Percentiles rank a stretch among this genome's conserved stretches.
These are phyloP conservation scores for Ceyx cyanopectus DNA, from an alignment of 2,113 vertebrate genomes.

Conservation along the genomic window DNA sequence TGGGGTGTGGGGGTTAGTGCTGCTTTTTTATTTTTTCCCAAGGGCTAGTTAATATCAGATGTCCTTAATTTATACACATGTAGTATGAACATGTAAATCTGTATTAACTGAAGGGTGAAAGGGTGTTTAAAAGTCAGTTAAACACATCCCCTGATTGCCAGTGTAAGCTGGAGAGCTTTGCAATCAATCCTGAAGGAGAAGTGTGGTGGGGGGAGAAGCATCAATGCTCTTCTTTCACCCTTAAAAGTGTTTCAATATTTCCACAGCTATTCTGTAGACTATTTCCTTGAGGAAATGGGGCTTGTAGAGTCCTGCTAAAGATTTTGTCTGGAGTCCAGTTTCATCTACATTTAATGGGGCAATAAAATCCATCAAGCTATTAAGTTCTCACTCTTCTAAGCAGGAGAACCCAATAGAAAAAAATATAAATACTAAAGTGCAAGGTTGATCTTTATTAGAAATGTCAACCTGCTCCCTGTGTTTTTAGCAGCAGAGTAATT, in stretches of 20 bases:
- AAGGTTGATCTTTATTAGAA: background rate
- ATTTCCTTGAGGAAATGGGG: background rate
- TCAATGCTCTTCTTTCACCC: background rate
- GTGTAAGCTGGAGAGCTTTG: background rate
- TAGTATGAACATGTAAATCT: background rate
- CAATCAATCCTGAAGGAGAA: background rate
- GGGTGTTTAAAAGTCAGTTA: background rate
- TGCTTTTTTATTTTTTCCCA: background rate
- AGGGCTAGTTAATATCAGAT: background rate
- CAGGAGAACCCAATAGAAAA: background rate
- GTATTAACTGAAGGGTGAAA: background rate
- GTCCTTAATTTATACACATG: background rate
- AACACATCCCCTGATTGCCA: background rate
- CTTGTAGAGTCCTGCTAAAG: background rate
- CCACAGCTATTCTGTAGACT: background rate
- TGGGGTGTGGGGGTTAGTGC: background rate
- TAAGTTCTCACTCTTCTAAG: background rate
- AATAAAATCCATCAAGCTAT: background rate
- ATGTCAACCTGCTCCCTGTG: background rate
- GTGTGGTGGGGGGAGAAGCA: background rate
- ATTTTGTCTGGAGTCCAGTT: slow-evolving; percentile 13
- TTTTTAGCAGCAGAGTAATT: background rate
- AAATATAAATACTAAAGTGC: background rate
- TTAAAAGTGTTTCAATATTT: background rate
- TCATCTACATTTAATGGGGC: background rate